Conservation (phyloP, 1,140 invertebrate species). For the Eurosta solidaginis region DNA sequence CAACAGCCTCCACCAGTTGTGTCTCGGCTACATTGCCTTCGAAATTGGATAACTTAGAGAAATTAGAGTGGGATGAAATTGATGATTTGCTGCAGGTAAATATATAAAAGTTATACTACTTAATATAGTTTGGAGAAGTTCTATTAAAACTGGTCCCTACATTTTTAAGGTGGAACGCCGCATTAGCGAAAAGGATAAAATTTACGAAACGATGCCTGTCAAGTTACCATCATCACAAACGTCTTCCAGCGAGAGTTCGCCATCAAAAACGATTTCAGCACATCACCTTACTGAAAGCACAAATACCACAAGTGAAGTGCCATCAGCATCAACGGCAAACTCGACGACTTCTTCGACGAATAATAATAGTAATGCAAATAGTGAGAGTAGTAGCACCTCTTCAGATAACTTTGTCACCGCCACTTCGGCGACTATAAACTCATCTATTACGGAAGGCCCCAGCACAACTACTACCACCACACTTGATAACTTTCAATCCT, state of each 20-base stretch:
- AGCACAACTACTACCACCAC: slow-evolving; percentile 52
- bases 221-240: slow-evolving; percentile 65
- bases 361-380: slow-evolving; percentile 35
- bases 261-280: slow-evolving; percentile 45
- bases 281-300: slow-evolving; percentile 41
- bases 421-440: slow-evolving; percentile 43
- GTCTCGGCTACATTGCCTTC: slow-evolving; percentile 70
- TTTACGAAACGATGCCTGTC: slow-evolving; percentile 76
- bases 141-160: not conserved
- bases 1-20: slow-evolving; percentile 61
- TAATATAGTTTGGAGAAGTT: not conserved
- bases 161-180: slow-evolving; percentile 66
- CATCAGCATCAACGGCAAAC: slow-evolving; percentile 33
- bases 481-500: slow-evolving; percentile 45
- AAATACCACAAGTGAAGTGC: slow-evolving; percentile 33
- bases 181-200: slow-evolving; percentile 68
- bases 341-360: slow-evolving; percentile 42
- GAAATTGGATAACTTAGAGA: slow-evolving; percentile 71
- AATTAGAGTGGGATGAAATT: slow-evolving; percentile 68
- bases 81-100: slow-evolving; percentile 69
- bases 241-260: slow-evolving; percentile 53
- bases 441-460: slow-evolving; percentile 21
- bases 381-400: slow-evolving; percentile 40
- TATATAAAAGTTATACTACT: not conserved
- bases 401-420: slow-evolving; percentile 57